These are phyloP conservation scores for Xylocampa areola DNA, from an alignment of 2,888 invertebrate species.

Conservation along the genomic window DNA sequence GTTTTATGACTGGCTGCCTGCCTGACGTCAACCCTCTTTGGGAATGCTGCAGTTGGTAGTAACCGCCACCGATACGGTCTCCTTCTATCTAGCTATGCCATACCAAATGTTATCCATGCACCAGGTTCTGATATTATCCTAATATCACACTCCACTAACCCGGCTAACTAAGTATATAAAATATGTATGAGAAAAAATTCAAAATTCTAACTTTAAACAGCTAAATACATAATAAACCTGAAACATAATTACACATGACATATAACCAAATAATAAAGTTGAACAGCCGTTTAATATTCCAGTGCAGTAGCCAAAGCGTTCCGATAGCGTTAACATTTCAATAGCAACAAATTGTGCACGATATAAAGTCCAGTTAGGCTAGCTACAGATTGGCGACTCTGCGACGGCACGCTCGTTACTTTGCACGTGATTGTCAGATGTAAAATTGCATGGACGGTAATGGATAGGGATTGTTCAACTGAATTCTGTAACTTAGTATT, in stretches of 20 bases:
- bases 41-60: too few relatives aligned
- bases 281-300: slow-evolving; percentile 42
- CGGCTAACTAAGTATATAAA: too few relatives aligned
- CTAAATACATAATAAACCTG: too few relatives aligned
- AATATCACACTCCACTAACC: too few relatives aligned
- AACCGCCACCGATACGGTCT: too few relatives aligned
- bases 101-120: too few relatives aligned
- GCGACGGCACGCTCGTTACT: slow-evolving; percentile 39
- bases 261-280: slow-evolving; percentile 21
- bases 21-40: too few relatives aligned
- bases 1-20: too few relatives aligned
- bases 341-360: slow-evolving; percentile 59
- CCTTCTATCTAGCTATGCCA: too few relatives aligned
- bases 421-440: slow-evolving; percentile 30
- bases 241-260: slow-evolving; percentile 6
- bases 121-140: too few relatives aligned
- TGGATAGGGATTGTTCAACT: not conserved
- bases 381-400: slow-evolving; percentile 31
- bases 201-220: too few relatives aligned
- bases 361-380: slow-evolving; percentile 50
- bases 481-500: not conserved
- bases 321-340: slow-evolving; percentile 57
- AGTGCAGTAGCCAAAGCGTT: slow-evolving; percentile 34
- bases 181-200: too few relatives aligned
- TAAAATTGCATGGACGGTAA: slow-evolving; percentile 24